Conservation (phyloP, 1,140 invertebrate genomes). For the Neomicropteryx cornuta region DNA sequence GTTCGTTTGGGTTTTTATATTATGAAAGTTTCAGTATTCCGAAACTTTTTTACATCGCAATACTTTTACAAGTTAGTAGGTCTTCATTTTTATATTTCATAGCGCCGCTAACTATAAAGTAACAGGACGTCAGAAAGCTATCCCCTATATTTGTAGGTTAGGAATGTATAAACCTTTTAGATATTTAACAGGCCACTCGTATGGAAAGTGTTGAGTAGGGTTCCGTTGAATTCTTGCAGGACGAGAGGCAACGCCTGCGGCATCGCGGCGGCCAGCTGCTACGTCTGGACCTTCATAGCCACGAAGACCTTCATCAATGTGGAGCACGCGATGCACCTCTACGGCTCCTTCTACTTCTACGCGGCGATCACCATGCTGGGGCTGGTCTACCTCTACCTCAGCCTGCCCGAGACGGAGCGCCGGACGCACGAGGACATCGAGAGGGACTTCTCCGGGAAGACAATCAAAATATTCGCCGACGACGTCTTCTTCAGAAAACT, state of each 20-base stretch:
- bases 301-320: conserved; percentile 49
- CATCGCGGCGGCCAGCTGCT: conserved; percentile 43
- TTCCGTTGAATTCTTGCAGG: conserved; percentile 20
- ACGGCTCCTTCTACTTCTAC: conserved; percentile 52
- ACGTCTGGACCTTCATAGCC: conserved; percentile 47
- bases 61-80: too few relatives aligned
- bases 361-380: conserved; percentile 44
- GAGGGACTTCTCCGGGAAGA: conserved; percentile 39
- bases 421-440: conserved; percentile 65
- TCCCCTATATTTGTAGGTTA: too few relatives aligned
- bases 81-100: too few relatives aligned
- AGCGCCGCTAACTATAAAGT: too few relatives aligned
- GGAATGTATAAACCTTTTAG: too few relatives aligned
- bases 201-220: conserved; percentile 1
- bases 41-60: too few relatives aligned
- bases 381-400: conserved; percentile 46
- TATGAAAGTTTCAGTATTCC: too few relatives aligned
- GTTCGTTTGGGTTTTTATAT: too few relatives aligned
- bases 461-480: conserved; percentile 26
- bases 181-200: too few relatives aligned
- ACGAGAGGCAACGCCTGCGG: conserved; percentile 44
- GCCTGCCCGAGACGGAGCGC: conserved; percentile 73
- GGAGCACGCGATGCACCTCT: conserved; percentile 35
- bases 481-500: conserved; percentile 24
- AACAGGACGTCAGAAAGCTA: too few relatives aligned